Base-by-base conservation (phyloP, 2,888 invertebrate species). In the Drosophila kokeensis region DNA sequence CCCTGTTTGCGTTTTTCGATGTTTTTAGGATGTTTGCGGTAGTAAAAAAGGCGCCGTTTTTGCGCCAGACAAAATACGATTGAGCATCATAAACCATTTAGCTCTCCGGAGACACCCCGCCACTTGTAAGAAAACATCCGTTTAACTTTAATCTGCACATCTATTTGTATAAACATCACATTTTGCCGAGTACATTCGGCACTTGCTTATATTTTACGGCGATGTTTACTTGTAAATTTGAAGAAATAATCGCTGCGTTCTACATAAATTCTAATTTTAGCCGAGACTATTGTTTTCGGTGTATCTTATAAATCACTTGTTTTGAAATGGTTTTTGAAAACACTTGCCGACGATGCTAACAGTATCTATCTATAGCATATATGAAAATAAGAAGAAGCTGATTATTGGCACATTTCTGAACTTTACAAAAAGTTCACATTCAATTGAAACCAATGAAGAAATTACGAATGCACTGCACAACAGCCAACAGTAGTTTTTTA, bases 401-500 rank as follows among this genome's bases (percentile, higher is more conserved):
- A 32, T 34, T 32, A 52, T 55, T 59, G 40, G 11, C 53, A 36
- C 8, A 27, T 27, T 30, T 50, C 7, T 66, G 49, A 69, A 45
- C 50, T 27, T 65, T 18, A 30, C 38, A 11, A 32, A 68, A 64
- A 79, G 65, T 82, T 83, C 59, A 67, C 45, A 55, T 74, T 76
- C 73, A 90, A 90, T 90, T 90, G 81, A 80, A 76, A 60, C 63
- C 76, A 83, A 84, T 85, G 76, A 85, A 88, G 80, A 87, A 88
- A 87, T 87, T 82, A 80, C 76, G 66, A 59, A 73, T 58, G 38
- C 65, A 63, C 30, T 52, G 67, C 49, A 63, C 53, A 50, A 64
- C 71, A 58, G 54, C 60, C 50, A 50, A 64, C 71, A 58, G 54
- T 65, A 11, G 49, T 52, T 85, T 74, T 76, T 84, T 72, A 83